Conservation (phyloP, 2,797 vertebrate genomes). For the Crocodylus rhombifer region DNA sequence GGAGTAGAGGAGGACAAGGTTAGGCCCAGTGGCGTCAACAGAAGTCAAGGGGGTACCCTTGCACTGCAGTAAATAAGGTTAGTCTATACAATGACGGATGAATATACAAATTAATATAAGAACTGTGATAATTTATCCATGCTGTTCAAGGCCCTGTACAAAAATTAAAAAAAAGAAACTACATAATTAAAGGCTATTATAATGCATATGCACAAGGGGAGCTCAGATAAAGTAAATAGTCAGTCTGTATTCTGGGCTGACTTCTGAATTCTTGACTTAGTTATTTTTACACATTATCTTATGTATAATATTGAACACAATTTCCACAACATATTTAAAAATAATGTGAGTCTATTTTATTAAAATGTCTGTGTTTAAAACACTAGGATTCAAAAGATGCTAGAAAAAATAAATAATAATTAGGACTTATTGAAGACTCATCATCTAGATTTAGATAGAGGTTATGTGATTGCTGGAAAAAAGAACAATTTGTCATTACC, state of each 20-base stretch:
- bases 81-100: too few species aligned
- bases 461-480: background rate
- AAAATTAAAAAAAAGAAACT: background rate
- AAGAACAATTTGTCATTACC: accelerated
- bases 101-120: too few species aligned
- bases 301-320: background rate
- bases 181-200: too few species aligned
- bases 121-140: too few species aligned
- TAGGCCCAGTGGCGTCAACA: too few species aligned
- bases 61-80: too few species aligned
- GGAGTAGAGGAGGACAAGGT: background rate
- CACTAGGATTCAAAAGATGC: background rate
- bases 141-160: background rate
- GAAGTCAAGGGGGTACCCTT: too few species aligned
- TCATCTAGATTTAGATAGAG: background rate
- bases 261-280: background rate
- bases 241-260: background rate
- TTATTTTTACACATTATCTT: background rate
- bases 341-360: background rate
- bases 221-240: background rate
- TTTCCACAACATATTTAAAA: background rate
- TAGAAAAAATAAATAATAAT: background rate
- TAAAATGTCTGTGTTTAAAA: background rate
- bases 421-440: background rate
- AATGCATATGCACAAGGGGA: too few species aligned